Evolutionary conservation across 2,797 vertebrate genomes (phyloP).

Genomic region (Hephaestus fuliginosus): DNA sequence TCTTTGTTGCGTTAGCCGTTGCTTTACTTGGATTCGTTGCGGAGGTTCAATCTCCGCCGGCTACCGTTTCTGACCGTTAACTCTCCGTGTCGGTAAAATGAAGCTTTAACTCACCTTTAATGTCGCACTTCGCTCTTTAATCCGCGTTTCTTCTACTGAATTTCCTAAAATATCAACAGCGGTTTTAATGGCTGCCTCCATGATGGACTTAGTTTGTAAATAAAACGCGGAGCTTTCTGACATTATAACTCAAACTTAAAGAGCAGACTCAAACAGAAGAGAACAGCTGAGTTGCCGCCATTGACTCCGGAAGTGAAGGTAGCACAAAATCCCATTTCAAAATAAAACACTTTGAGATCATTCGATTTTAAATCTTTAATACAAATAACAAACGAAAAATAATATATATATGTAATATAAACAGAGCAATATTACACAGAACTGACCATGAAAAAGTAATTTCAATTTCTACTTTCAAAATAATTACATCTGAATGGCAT

Average conservation of each 20-base stretch:
- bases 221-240: conserved; percentile 46
- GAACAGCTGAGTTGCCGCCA: neutral
- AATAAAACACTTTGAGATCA: conserved; percentile 49
- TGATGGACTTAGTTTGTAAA: conserved; percentile 52
- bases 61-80: conserved; percentile 25
- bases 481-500: conserved; percentile 7
- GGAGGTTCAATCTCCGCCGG: neutral
- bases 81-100: too few relatives aligned
- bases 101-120: conserved; percentile 40
- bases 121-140: accelerated
- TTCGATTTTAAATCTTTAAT: conserved; percentile 46
- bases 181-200: conserved; percentile 45
- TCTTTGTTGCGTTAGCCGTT: conserved; percentile 46
- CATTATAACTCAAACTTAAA: conserved; percentile 34
- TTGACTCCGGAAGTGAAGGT: conserved; percentile 44
- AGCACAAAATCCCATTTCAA: conserved; percentile 34
- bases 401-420: neutral
- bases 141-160: neutral
- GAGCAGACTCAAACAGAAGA: accelerated
- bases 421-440: neutral
- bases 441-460: neutral
- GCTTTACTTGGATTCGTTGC: neutral
- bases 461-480: conserved; percentile 28
- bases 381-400: conserved; percentile 6
- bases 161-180: conserved; percentile 12